A percentile compares a stretch with the other conserved stretches of the same genome.
Evolutionary conservation across 2,797 vertebrate genomes (phyloP).

Genomic region (Lacerta viridis): DNA sequence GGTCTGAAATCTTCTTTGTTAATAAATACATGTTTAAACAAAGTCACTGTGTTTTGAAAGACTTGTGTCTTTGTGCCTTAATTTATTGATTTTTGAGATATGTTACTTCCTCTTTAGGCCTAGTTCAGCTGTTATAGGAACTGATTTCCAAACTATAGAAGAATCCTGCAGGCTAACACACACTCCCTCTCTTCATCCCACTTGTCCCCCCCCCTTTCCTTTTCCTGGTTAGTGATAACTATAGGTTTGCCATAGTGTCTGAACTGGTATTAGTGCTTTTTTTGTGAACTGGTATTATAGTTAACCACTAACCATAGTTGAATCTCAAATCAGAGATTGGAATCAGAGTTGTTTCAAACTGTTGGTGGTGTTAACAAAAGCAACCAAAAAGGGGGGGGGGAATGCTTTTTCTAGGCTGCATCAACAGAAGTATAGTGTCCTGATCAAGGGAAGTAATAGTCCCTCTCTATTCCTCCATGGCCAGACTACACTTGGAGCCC

Average conservation of each 20-base stretch:
- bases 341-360: neutral
- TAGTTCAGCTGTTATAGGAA: neutral
- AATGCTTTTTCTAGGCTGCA: too few relatives aligned
- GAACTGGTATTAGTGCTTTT: neutral
- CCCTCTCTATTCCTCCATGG: too few relatives aligned
- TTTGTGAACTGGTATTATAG: too few relatives aligned
- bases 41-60: neutral
- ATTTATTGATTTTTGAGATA: neutral
- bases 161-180: neutral
- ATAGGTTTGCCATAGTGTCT: neutral
- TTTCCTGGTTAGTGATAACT: neutral
- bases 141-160: neutral
- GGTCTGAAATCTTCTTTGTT: slow-evolving; percentile 82
- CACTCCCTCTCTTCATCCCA: too few relatives aligned
- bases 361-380: neutral
- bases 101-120: neutral
- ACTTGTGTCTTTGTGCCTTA: neutral
- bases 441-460: too few relatives aligned
- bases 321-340: neutral
- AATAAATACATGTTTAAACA: slow-evolving; percentile 18
- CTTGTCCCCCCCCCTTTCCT: neutral
- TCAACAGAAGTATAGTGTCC: too few relatives aligned
- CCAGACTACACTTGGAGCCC: too few relatives aligned
- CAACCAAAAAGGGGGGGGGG: too few relatives aligned
- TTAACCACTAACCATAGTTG: neutral